A percentile compares a stretch with the other conserved stretches of the same genome.
These are phyloP conservation scores for Tridacna crocea DNA, from an alignment of 2,888 invertebrate genomes.

Conservation along the genomic window DNA sequence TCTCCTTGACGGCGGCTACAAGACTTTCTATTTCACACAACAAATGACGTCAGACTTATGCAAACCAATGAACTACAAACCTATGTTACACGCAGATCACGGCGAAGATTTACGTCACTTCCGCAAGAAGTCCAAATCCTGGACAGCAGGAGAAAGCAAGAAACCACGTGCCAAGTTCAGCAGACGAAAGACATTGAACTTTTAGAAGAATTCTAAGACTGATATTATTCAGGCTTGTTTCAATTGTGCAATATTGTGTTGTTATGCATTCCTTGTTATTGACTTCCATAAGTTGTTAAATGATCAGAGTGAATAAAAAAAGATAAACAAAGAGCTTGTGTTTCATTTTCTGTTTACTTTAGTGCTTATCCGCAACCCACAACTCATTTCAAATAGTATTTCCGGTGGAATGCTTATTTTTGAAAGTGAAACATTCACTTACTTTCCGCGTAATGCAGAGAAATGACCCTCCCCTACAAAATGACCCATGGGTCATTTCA, in stretches of 20 bases:
- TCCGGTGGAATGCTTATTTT: too few species aligned
- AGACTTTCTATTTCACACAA: conserved; percentile 85
- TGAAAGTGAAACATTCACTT: too few species aligned
- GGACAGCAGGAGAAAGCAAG: conserved; percentile 74
- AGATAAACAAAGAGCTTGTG: too few species aligned
- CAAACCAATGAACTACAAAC: conserved; percentile 90
- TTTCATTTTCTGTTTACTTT: too few species aligned
- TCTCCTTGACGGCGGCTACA: conserved; percentile 94
- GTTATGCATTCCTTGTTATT: too few species aligned
- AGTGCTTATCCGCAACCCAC: too few species aligned
- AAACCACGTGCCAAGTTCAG: conserved; percentile 4
- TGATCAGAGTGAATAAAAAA: too few species aligned
- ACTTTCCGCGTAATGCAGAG: too few species aligned
- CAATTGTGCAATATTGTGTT: conserved; percentile 6
- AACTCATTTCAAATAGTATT: too few species aligned
- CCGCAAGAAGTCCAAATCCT: conserved; percentile 90
- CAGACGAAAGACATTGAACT: conserved; percentile 8
- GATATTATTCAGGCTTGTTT: neutral
- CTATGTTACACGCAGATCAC: conserved; percentile 93
- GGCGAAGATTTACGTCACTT: conserved; percentile 89
- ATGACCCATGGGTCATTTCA: too few species aligned
- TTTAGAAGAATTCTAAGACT: neutral
- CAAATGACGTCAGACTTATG: conserved; percentile 85
- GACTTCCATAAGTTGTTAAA: too few species aligned
- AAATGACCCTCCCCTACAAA: too few species aligned